Base-by-base conservation (phyloP, 2,113 vertebrate genomes). In the Barbus barbus region DNA sequence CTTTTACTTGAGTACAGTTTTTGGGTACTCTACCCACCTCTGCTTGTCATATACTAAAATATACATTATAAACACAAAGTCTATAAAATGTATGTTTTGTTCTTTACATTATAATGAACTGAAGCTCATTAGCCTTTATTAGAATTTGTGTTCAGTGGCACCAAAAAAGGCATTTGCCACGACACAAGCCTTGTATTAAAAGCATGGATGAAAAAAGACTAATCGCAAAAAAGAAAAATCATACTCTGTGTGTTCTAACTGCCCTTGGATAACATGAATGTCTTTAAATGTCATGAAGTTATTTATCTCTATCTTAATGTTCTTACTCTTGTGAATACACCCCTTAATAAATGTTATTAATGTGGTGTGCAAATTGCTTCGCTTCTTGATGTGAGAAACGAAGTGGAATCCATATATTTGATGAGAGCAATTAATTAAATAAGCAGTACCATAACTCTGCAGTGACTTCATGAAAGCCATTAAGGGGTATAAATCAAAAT, bases 381-480 rank as follows among this genome's bases (percentile, higher is more conserved):
- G 20, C 33, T 81, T 77, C 67, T 65, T 76, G 13, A 22, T 61
- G 33, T 63, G 36, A 63, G 74, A 83, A 84, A 83, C 72, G 78
- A 61, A 82, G 72, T 48, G 33, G 81, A 72, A 87, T 79, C 82
- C 79, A 87, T 87, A 85, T 73, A 86, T 77, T 73, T 85, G 65
- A 63, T 41, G 22, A 67, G 41, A 82, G 80, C 86, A 86, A 86
- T 90, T 88, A 87, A 46, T 77, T 88, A 87, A 88, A 88, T 86
- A 83, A 88, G 60, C 26, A 75, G 46, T 22, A 73, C 78, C 48
- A 80, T 86, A 86, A 81, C 33, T 88, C 88, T 87, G 18, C 16
- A 33, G 12, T 46, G 48, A 81, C 41, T 46, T 22, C 58, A 61
- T 61, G 67, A 74, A 86, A 53, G 76, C 78, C 80, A 78, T 84